These are phyloP conservation scores for Leptonema lineaticorne DNA, from an alignment of 1,140 invertebrate species.

Conservation along the genomic window DNA sequence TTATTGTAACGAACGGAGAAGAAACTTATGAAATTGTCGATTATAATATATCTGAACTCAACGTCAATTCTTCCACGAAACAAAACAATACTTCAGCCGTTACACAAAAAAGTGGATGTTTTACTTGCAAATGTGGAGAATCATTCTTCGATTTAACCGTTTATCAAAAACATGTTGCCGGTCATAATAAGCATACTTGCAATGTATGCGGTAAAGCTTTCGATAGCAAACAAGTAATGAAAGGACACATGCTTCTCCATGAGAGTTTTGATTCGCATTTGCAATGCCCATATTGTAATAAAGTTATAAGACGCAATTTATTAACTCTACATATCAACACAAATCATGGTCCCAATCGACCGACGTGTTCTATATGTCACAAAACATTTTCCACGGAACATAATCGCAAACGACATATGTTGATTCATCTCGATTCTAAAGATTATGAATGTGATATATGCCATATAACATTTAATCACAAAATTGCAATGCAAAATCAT, in stretches of 20 bases:
- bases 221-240: slow-evolving; percentile 66
- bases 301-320: slow-evolving; percentile 50
- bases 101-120: slow-evolving; percentile 52
- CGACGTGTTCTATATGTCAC: slow-evolving; percentile 57
- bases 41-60: slow-evolving; percentile 50
- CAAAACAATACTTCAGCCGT: slow-evolving; percentile 50
- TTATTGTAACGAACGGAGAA: slow-evolving; percentile 47
- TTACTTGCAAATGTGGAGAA: slow-evolving; percentile 54
- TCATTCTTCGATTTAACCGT: slow-evolving; percentile 49
- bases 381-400: slow-evolving; percentile 61
- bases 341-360: slow-evolving; percentile 52
- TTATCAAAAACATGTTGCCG: slow-evolving; percentile 51
- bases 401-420: slow-evolving; percentile 62
- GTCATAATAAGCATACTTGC: slow-evolving; percentile 54
- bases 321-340: slow-evolving; percentile 57
- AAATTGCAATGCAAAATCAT: slow-evolving; percentile 56
- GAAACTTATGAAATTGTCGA: slow-evolving; percentile 51
- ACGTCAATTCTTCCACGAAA: slow-evolving; percentile 46
- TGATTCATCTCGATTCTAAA: slow-evolving; percentile 58
- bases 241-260: slow-evolving; percentile 66
- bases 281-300: slow-evolving; percentile 54
- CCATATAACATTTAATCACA: slow-evolving; percentile 52
- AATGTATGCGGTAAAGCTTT: slow-evolving; percentile 57
- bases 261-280: slow-evolving; percentile 47
- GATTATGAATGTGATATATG: slow-evolving; percentile 59